Evolutionary conservation across 2,888 invertebrate species (phyloP).

Genomic region (Minunthozetes semirufus): DNA sequence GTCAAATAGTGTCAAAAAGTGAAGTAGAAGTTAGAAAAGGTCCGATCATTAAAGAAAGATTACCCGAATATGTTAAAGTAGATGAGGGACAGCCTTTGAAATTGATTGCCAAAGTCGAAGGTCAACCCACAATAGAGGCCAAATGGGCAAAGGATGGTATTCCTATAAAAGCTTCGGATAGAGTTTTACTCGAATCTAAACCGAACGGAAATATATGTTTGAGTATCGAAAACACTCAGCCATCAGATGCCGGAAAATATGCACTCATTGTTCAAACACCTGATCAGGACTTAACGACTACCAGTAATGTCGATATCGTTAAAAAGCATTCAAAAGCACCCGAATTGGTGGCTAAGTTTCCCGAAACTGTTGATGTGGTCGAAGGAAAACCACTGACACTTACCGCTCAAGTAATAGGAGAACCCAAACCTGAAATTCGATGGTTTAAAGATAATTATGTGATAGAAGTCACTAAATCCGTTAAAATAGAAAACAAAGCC

Average conservation of each 20-base stretch:
- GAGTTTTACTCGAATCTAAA: constrained; percentile 27
- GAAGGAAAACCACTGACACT: constrained; percentile 67
- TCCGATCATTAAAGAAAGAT: constrained; percentile 59
- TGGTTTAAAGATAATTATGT: constrained; percentile 53
- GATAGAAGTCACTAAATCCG: not conserved
- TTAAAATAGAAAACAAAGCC: constrained; percentile 57
- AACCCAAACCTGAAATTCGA: constrained; percentile 86
- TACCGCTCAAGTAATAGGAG: constrained; percentile 67
- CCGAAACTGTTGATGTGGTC: constrained; percentile 59
- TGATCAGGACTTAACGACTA: constrained; percentile 38
- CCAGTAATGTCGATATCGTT: constrained; percentile 27
- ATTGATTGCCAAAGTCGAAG: constrained; percentile 56
- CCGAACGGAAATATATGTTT: constrained; percentile 43
- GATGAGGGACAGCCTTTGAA: constrained; percentile 48
- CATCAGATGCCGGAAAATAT: constrained; percentile 48
- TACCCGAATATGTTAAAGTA: constrained; percentile 25
- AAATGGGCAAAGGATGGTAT: constrained; percentile 59
- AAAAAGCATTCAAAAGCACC: constrained; percentile 48
- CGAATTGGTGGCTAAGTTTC: constrained; percentile 8
- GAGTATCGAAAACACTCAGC: constrained; percentile 54
- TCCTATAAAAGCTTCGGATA: not conserved
- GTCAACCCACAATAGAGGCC: constrained; percentile 65
- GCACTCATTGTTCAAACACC: constrained; percentile 53
- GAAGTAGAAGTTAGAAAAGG: constrained; percentile 37
- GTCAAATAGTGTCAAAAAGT: constrained; percentile 42